Evolutionary conservation across 2,113 vertebrate species (phyloP), one percentile per base, ranked within the genome.

Genomic region (Poeciliopsis occidentalis): DNA sequence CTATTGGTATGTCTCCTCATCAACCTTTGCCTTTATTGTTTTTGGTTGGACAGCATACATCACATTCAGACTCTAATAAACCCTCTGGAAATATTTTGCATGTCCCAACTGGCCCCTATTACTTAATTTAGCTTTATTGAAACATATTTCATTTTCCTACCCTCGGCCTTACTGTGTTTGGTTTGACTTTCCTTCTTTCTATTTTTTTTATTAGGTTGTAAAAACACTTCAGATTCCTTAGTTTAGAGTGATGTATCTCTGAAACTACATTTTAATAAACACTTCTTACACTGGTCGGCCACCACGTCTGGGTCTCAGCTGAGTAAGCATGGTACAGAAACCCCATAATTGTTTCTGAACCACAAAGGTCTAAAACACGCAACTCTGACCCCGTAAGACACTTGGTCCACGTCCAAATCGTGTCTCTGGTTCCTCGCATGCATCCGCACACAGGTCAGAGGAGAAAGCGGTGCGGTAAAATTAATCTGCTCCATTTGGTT

Each of bases 311-410:
- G 54, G 64, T 66, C 79, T 89, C 88, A 87, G 82, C 88, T 88
- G 88, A 88, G 54, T 81, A 90, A 91, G 83, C 88, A 89, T 71
- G n/a, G 65, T 41, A 44, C 8, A 72, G 78, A 90, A 90, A 89
- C 89, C 85, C 79, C 32, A 63, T 86, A 87, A 92, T 90, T 57
- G 76, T 84, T 90, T 84, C 80, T 88, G 81, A 87, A 89, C 79
- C 89, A 87, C 86, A 80, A 87, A 90, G 78, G 71, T 80, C 79
- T 13, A 63, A 79, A 88, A 84, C 81, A 88, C 63, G 51, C 27
- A 83, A 65, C 84, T 70, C 63, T 85, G 82, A 87, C 83, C 87
- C 75, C 84, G 27, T 68, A 83, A 82, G 83, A 27, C 3, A 0
- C 62, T 82, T 89, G 85, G 87, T 89, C 67, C 54, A 22, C 0